Evolutionary conservation across 2,888 invertebrate genomes (phyloP).

Genomic region (Noctuana brunneofusca): DNA sequence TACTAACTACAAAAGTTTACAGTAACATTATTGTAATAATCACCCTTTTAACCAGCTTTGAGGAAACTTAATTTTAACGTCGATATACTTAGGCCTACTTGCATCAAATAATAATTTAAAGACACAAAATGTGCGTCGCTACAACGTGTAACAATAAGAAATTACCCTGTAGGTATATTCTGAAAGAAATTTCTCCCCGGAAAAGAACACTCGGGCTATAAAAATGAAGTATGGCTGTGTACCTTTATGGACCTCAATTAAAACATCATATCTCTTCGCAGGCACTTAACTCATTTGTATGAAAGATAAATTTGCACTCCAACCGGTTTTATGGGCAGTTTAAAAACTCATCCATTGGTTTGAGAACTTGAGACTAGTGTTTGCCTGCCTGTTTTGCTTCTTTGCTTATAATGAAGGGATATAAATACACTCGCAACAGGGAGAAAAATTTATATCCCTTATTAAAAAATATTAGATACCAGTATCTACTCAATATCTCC

Average conservation of each 20-base stretch:
- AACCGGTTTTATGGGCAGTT: slow-evolving; percentile 14
- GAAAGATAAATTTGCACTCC: slow-evolving; percentile 10
- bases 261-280: slow-evolving; percentile 9
- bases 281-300: slow-evolving; percentile 4
- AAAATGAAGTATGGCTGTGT: slow-evolving; percentile 5
- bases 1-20: no score
- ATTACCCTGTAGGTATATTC: background rate
- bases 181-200: slow-evolving; percentile 5
- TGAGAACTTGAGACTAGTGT: background rate
- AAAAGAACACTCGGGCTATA: slow-evolving; percentile 13
- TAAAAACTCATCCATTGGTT: slow-evolving; percentile 12
- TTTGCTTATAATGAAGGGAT: background rate
- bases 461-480: no score
- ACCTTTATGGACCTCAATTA: slow-evolving; percentile 9
- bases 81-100: no score
- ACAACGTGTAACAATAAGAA: no score
- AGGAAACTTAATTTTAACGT: no score
- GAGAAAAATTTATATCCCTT: no score
- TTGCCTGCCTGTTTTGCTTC: background rate
- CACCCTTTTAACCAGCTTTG: no score
- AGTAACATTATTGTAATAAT: no score
- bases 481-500: no score
- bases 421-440: no score
- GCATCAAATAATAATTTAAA: no score
- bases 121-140: no score